phyloP scores from a whole-genome alignment of 2,888 invertebrate genomes.

The Polydrusus tereticollis region DNA sequence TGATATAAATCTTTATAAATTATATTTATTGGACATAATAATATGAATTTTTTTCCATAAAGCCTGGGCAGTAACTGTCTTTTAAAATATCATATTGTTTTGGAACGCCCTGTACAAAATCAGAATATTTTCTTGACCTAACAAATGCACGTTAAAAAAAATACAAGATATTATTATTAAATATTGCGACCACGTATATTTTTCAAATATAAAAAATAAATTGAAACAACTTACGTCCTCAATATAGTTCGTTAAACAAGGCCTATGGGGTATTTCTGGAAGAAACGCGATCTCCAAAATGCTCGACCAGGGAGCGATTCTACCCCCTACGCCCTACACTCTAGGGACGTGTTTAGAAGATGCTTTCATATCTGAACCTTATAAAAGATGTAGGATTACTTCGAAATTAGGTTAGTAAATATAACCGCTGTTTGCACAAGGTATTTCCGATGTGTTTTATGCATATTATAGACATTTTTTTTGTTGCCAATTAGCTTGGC shows the following conservation, averaged over 20 bases:
- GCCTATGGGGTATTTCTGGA: constrained; percentile 20
- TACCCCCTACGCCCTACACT: constrained; percentile 12
- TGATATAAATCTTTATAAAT: no score
- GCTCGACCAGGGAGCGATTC: constrained; percentile 18
- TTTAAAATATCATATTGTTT: no score
- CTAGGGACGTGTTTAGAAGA: constrained; percentile 12
- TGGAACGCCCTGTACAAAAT: no score
- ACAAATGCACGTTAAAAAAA: no score
- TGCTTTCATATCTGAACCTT: constrained; percentile 18
- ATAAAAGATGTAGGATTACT: constrained; percentile 20
- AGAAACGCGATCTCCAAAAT: constrained; percentile 31
- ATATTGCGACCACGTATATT: neutral
- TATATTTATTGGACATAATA: no score
- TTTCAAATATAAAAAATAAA: constrained; percentile 1
- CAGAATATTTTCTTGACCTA: no score
- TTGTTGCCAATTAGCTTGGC: no score
- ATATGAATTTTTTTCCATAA: no score
- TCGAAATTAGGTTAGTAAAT: neutral
- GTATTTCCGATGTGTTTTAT: neutral
- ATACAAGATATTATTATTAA: neutral
- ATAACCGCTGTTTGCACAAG: neutral
- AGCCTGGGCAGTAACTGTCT: no score
- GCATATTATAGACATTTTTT: no score
- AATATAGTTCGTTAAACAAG: constrained; percentile 27
- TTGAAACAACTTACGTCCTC: constrained; percentile 13